phyloP scores from a whole-genome alignment of 2,113 vertebrate genomes.

The Chaetops frenatus region DNA sequence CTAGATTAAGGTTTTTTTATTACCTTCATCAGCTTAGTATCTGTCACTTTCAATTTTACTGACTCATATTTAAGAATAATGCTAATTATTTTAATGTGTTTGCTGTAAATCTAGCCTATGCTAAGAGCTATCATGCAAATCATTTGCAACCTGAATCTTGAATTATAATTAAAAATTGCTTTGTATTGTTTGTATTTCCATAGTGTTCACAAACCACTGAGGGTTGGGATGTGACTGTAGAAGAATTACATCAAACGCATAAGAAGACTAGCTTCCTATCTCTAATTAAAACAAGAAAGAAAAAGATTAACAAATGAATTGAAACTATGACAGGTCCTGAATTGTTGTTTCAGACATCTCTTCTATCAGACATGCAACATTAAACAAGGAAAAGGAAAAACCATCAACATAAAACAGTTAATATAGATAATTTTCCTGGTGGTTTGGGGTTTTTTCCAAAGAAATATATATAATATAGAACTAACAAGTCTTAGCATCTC shows the following conservation, averaged over 20 bases:
- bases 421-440: background rate
- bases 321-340: background rate
- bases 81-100: conserved; percentile 53
- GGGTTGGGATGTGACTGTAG: background rate
- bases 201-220: background rate
- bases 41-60: conserved; percentile 52
- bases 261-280: background rate
- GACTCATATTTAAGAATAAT: conserved; percentile 50
- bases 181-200: background rate
- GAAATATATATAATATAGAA: background rate
- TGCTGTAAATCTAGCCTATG: conserved; percentile 38
- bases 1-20: conserved; percentile 35
- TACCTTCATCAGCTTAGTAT: conserved; percentile 26
- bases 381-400: background rate
- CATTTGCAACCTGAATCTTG: background rate
- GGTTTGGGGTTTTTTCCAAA: background rate
- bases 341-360: background rate
- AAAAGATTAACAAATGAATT: background rate
- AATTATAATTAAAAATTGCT: background rate
- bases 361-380: background rate
- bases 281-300: background rate
- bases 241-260: background rate
- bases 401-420: background rate
- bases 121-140: background rate
- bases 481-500: background rate